These are phyloP conservation scores for Archocentrus centrarchus DNA, from an alignment of 2,113 vertebrate genomes.

Conservation along the genomic window DNA sequence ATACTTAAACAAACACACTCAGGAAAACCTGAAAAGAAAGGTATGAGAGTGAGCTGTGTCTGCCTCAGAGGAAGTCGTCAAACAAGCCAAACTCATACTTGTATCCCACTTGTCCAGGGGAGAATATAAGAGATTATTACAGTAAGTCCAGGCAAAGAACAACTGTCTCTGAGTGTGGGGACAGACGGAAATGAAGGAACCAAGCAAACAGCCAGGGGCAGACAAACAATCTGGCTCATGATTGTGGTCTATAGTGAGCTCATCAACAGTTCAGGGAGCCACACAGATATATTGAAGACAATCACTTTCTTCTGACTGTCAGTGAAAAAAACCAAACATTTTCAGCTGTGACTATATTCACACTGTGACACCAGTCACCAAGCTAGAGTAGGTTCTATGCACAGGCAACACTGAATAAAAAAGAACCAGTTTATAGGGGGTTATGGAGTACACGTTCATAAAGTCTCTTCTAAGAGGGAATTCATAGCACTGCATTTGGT, in stretches of 20 bases:
- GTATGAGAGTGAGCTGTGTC: background rate
- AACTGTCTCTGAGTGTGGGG: background rate
- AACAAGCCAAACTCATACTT: constrained; percentile 36
- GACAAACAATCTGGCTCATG: constrained; percentile 11
- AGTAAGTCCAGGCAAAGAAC: constrained; percentile 46
- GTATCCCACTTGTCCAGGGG: background rate
- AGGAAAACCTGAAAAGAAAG: background rate
- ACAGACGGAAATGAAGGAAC: background rate
- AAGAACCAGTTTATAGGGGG: background rate
- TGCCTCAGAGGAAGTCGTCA: constrained; percentile 8
- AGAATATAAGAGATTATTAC: constrained; percentile 20
- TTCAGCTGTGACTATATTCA: background rate
- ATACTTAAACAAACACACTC: constrained; percentile 8
- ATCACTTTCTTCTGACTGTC: background rate
- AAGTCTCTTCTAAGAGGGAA: background rate
- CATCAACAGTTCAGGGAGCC: constrained; percentile 10
- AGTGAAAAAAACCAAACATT: background rate
- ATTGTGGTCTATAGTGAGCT: constrained; percentile 20
- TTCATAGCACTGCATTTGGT: constrained; percentile 3
- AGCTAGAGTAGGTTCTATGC: background rate
- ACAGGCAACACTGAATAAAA: background rate
- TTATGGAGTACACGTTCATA: background rate
- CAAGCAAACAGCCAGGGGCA: constrained; percentile 36
- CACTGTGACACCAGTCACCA: background rate
- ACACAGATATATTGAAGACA: background rate